Conservation (phyloP, 2,888 invertebrate genomes). For the Endomychus coccineus region DNA sequence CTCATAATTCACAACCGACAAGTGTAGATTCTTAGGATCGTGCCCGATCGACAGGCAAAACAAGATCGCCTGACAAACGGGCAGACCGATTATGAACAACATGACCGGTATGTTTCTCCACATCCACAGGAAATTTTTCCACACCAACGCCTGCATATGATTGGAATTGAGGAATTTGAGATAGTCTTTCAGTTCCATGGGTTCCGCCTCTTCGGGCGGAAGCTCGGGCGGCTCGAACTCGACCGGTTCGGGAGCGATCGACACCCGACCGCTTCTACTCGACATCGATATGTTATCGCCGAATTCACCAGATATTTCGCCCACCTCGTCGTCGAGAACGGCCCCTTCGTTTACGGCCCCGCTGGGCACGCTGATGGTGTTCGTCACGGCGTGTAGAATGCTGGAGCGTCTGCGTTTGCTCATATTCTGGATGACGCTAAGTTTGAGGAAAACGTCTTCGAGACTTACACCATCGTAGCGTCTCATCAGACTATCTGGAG, state of each 20-base stretch:
- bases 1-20: constrained; percentile 80
- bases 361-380: constrained; percentile 57
- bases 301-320: constrained; percentile 80
- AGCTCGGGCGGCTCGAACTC: constrained; percentile 43
- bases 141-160: constrained; percentile 75
- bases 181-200: constrained; percentile 47
- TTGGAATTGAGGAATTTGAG: constrained; percentile 57
- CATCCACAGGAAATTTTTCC: constrained; percentile 85
- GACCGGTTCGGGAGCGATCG: constrained; percentile 50
- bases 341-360: constrained; percentile 55
- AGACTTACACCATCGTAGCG: constrained; percentile 66
- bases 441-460: constrained; percentile 75
- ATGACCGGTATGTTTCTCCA: constrained; percentile 76
- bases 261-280: constrained; percentile 56
- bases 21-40: constrained; percentile 66
- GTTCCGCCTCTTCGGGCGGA: constrained; percentile 59
- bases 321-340: constrained; percentile 58
- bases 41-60: constrained; percentile 88
- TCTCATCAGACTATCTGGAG: constrained; percentile 62
- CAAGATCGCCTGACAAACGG: constrained; percentile 76
- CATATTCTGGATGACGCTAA: constrained; percentile 73
- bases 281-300: constrained; percentile 78
- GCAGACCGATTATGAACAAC: constrained; percentile 77
- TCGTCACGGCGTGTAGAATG: constrained; percentile 68
- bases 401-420: constrained; percentile 74